A percentile compares a stretch with the other conserved stretches of the same genome.
Evolutionary conservation across 1,140 invertebrate species (phyloP).

Genomic region (Yoshiicerus persimilis): DNA sequence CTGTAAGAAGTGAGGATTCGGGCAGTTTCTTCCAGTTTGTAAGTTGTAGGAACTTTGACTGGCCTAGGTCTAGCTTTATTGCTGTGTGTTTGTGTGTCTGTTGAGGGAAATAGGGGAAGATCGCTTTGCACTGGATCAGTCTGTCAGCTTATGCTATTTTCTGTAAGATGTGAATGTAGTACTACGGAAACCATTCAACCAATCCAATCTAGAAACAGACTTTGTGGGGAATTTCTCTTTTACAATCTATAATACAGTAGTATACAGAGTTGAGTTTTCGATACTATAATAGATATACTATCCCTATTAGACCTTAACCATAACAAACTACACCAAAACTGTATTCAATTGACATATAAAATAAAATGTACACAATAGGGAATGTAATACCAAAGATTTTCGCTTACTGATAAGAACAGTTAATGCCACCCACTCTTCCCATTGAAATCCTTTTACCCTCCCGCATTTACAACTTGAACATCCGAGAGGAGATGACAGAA

Average conservation of each 20-base stretch:
- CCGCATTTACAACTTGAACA: background rate
- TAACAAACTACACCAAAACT: too few relatives aligned
- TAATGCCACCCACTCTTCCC: background rate
- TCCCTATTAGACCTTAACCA: too few relatives aligned
- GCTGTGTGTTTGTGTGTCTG: background rate
- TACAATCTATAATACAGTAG: too few relatives aligned
- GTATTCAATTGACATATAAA: too few relatives aligned
- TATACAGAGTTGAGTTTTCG: background rate
- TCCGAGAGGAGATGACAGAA: background rate
- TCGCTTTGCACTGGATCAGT: background rate
- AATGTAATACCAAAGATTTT: background rate
- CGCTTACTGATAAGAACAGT: background rate
- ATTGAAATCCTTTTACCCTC: background rate
- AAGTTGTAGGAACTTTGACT: background rate
- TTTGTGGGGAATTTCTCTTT: background rate
- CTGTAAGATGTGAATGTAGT: background rate
- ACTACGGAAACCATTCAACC: background rate
- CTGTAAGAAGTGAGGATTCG: background rate
- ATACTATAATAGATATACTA: too few relatives aligned
- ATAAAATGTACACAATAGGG: background rate
- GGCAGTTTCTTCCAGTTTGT: background rate
- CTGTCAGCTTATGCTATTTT: background rate
- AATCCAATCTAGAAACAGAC: background rate
- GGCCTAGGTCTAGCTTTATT: background rate
- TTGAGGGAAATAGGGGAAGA: background rate